Evolutionary conservation across 2,888 invertebrate species (phyloP), one percentile per base, ranked within the genome.

Genomic region (Thereva unica): DNA sequence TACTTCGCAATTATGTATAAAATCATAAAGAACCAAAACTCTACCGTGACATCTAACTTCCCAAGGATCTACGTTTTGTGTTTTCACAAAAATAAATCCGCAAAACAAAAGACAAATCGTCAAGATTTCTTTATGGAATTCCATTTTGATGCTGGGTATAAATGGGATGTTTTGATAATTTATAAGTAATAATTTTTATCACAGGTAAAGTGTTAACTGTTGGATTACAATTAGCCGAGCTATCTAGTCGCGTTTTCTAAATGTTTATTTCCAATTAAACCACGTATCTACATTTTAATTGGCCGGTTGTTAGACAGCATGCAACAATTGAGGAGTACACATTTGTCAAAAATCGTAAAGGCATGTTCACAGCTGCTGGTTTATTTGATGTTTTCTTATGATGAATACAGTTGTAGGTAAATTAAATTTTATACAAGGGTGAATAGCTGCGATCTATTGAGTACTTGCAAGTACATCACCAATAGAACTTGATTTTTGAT

Each of bases 41-140:
- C 12, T 64, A 69, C 69, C 66, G 3, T 67, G 59, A 42, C 69
- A 69, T 42, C 61, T 56, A 8, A 67, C 59, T 42, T 66, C 67
- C 47, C 64, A 52, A 1, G 69, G 66, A 40, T 65, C 55, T n/a
- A 57, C 23, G 4, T 67, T 40, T 12, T 69, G 66, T 8, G 12
- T 45, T 3, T 5, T 6, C 4, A 37, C 7, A 5, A 54, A 10
- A 6, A 2, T 45, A 45, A 7, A n/a, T 42, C 23, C 23, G 23
- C 23, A 2, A 23, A 23, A 23, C 23, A 23, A 23, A 23, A 23
- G 23, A 23, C 23, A 23, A 23, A 23, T 23, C 1, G 23, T 23
- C 23, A 23, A 23, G 23, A 23, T 23, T 23, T 23, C 23, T 23
- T 23, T 23, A 23, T 23, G 23, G 23, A 23, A 23, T 23, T 23